Evolutionary conservation across 1,140 invertebrate genomes (phyloP).

Genomic region (Procambarus clarkii): DNA sequence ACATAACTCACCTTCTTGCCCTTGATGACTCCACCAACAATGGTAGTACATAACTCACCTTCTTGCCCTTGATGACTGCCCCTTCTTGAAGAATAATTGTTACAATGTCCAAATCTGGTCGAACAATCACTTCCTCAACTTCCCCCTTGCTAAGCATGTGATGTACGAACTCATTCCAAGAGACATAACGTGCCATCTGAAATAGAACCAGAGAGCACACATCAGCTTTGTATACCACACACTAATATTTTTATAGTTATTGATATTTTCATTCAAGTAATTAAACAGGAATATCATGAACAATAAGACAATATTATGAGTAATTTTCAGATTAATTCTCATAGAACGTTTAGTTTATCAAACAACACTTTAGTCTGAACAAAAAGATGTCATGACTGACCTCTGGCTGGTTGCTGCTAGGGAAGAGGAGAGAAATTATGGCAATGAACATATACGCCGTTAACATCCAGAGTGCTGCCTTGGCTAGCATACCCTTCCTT

Average conservation of each 20-base stretch:
- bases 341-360: neutral
- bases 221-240: neutral
- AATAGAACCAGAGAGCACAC: neutral
- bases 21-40: too few relatives aligned
- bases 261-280: neutral
- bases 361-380: neutral
- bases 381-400: constrained; percentile 74
- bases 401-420: constrained; percentile 84
- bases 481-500: constrained; percentile 82
- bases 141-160: constrained; percentile 95
- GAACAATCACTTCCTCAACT: constrained; percentile 90
- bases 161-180: constrained; percentile 96
- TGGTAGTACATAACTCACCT: constrained; percentile 76
- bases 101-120: constrained; percentile 88
- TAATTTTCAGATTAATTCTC: neutral
- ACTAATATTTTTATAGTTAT: neutral
- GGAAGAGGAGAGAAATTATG: constrained; percentile 83
- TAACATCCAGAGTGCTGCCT: constrained; percentile 85
- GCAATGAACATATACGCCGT: constrained; percentile 85
- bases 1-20: too few relatives aligned
- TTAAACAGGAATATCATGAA: neutral
- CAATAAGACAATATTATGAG: neutral
- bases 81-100: constrained; percentile 89
- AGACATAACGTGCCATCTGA: constrained; percentile 81
- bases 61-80: constrained; percentile 90